Conservation (phyloP, 2,113 vertebrate species). For the Fregetta grallaria region DNA sequence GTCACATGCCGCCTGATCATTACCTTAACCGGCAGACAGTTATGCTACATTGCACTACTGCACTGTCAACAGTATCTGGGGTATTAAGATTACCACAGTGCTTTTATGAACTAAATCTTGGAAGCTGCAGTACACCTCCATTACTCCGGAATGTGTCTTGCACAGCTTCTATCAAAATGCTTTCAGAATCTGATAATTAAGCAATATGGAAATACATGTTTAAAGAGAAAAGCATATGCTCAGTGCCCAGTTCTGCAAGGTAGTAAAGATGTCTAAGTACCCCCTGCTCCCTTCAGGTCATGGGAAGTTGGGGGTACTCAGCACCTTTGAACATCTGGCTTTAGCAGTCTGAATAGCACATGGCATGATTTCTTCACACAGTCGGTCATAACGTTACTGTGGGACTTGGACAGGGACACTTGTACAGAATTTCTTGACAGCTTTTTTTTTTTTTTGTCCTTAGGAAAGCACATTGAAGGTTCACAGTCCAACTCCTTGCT, state of each 20-base stretch:
- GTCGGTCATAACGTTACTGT: fast-evolving
- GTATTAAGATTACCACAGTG: constrained; percentile 37
- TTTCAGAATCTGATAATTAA: constrained; percentile 56
- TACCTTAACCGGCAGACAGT: constrained; percentile 41
- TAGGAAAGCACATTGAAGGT: neutral
- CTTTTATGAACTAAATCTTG: constrained; percentile 54
- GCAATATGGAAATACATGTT: constrained; percentile 1
- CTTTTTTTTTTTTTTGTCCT: neutral
- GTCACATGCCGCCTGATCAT: constrained; percentile 13
- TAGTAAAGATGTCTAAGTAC: neutral
- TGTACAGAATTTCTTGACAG: neutral
- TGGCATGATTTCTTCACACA: neutral
- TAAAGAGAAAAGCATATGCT: neutral
- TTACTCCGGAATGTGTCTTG: neutral
- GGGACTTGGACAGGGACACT: neutral
- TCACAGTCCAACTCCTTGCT: neutral
- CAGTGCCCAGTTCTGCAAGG: neutral
- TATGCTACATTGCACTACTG: constrained; percentile 34
- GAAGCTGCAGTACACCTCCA: constrained; percentile 4
- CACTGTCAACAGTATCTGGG: constrained; percentile 19
- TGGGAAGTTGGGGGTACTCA: neutral
- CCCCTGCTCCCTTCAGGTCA: neutral
- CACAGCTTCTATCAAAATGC: constrained; percentile 27
- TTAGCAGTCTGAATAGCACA: neutral
- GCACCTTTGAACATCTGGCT: neutral